Conservation (phyloP, 2,113 vertebrate species). For the Acanthisitta chloris region DNA sequence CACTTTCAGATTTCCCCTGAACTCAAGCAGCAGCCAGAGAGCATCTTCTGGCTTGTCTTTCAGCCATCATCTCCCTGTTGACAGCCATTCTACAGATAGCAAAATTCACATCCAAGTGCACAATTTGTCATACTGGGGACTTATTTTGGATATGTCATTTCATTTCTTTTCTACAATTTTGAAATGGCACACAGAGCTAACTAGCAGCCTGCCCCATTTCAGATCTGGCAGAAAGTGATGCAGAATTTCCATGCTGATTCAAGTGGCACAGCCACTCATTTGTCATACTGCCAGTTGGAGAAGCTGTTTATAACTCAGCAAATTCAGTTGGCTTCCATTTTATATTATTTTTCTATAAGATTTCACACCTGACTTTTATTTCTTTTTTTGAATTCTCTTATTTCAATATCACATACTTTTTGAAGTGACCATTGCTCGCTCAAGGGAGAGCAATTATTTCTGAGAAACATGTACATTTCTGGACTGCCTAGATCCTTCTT, state of each 20-base stretch:
- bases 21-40: neutral
- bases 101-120: neutral
- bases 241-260: neutral
- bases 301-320: constrained; percentile 3
- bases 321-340: neutral
- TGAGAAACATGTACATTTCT: neutral
- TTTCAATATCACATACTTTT: neutral
- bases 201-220: neutral
- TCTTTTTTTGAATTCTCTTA: neutral
- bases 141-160: neutral
- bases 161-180: neutral
- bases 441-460: neutral
- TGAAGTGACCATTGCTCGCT: neutral
- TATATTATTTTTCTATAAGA: neutral
- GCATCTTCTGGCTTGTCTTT: neutral
- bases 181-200: neutral
- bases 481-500: neutral
- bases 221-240: neutral
- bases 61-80: neutral
- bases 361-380: neutral
- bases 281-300: neutral
- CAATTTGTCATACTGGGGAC: neutral
- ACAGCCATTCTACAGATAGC: neutral
- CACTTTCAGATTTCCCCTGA: neutral
- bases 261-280: neutral